These are phyloP conservation scores for Camelus bactrianus DNA, from an alignment of 2,113 vertebrate genomes.

Conservation along the genomic window DNA sequence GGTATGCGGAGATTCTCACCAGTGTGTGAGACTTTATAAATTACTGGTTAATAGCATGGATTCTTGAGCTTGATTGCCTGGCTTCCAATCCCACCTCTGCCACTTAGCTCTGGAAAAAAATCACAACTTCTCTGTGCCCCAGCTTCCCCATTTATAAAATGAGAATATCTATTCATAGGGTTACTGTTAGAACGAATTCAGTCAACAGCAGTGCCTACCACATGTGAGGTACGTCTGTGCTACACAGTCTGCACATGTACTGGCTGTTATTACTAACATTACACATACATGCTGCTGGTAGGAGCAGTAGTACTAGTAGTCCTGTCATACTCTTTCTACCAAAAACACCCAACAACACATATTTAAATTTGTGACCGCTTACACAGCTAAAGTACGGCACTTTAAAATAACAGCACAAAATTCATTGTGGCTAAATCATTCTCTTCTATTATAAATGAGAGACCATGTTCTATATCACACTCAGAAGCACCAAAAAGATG, in stretches of 20 bases:
- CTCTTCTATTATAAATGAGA: slow-evolving; percentile 42
- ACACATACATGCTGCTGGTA: too few relatives aligned
- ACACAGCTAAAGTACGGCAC: background rate
- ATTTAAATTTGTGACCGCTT: slow-evolving; percentile 40
- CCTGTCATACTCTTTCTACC: background rate
- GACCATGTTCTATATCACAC: background rate
- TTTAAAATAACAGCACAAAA: background rate
- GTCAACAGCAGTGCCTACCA: background rate
- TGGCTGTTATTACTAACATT: background rate
- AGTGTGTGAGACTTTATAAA: background rate
- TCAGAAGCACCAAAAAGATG: background rate
- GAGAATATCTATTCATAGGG: background rate
- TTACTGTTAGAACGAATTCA: background rate
- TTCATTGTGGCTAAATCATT: background rate
- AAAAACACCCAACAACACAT: background rate
- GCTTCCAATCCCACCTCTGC: background rate
- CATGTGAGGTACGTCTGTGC: too few relatives aligned
- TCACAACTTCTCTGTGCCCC: background rate
- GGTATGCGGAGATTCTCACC: background rate
- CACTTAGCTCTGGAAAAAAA: slow-evolving; percentile 37
- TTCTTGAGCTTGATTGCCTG: background rate
- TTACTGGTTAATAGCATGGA: background rate
- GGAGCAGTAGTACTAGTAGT: background rate
- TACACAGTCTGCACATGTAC: too few relatives aligned
- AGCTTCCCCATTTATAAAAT: background rate